Evolutionary conservation across 2,888 invertebrate species (phyloP).

Genomic region (Leptogaster cylindrica): DNA sequence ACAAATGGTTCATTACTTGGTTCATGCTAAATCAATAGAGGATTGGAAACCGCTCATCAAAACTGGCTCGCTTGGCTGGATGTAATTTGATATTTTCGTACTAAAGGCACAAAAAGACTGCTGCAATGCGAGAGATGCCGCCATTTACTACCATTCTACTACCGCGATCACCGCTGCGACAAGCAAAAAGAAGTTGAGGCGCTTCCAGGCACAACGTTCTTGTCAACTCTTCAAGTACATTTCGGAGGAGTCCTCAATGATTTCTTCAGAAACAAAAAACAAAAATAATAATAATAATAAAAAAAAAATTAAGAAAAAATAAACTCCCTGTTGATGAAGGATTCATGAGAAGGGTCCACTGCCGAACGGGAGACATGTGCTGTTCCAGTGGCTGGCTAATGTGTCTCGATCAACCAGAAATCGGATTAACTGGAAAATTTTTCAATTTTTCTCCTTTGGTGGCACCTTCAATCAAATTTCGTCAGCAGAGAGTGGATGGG

Average conservation of each 20-base stretch:
- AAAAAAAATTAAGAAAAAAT: not conserved
- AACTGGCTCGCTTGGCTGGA: constrained; percentile 5
- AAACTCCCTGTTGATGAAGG: constrained; percentile 2
- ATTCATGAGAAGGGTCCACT: constrained; percentile 17
- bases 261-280: constrained; percentile 24
- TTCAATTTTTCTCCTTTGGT: constrained; percentile 24
- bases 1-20: constrained; percentile 29
- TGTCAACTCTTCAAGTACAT: constrained; percentile 5
- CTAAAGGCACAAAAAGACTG: constrained; percentile 16
- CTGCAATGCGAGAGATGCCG: constrained; percentile 22
- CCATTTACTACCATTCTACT: constrained; percentile 40
- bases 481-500: constrained; percentile 8
- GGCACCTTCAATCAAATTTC: constrained; percentile 39
- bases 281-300: not conserved
- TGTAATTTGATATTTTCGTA: constrained; percentile 33
- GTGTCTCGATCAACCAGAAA: constrained; percentile 14
- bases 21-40: constrained; percentile 30
- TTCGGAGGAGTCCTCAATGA: constrained; percentile 20
- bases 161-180: not conserved
- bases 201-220: constrained; percentile 6
- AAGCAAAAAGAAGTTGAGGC: not conserved
- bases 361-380: constrained; percentile 6
- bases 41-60: constrained; percentile 33
- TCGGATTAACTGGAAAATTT: constrained; percentile 33
- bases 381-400: constrained; percentile 11